Evolutionary conservation across 92 coral and sea anemone species (phyloP).

Genomic region (Phenganax subtilis): DNA sequence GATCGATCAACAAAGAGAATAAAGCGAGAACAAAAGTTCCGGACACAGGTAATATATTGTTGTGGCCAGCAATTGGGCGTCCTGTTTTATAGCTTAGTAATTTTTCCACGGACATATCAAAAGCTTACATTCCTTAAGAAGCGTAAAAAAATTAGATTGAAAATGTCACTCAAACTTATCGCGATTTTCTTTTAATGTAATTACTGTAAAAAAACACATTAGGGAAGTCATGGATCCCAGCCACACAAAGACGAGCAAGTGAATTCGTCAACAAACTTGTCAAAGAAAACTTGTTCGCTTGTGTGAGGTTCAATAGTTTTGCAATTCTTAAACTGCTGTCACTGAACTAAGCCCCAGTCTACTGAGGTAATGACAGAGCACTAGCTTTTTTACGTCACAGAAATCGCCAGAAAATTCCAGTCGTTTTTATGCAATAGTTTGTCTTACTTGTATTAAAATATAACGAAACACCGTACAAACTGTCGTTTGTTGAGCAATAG

Average conservation of each 20-base stretch:
- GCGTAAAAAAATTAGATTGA: neutral
- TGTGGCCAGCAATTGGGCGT: neutral
- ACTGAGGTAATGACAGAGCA: too few species aligned
- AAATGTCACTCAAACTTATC: neutral
- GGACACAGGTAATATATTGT: neutral
- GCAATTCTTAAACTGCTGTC: neutral
- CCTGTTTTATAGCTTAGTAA: neutral
- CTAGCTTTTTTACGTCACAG: too few species aligned
- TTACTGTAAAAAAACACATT: neutral
- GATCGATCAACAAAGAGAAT: neutral
- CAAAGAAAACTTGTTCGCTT: neutral
- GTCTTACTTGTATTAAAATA: too few species aligned
- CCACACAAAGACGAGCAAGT: neutral
- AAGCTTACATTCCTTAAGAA: neutral
- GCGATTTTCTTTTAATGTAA: neutral
- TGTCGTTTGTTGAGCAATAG: neutral
- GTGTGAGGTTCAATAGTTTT: neutral
- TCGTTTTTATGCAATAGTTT: too few species aligned
- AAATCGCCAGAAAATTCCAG: too few species aligned
- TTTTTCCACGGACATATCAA: neutral
- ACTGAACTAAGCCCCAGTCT: neutral
- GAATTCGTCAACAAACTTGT: neutral
- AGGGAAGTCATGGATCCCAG: neutral
- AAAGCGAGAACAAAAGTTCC: constrained; percentile 2
- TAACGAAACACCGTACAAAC: too few species aligned